Evolutionary conservation across 2,113 vertebrate species (phyloP).

Genomic region (Marmota flaviventris): DNA sequence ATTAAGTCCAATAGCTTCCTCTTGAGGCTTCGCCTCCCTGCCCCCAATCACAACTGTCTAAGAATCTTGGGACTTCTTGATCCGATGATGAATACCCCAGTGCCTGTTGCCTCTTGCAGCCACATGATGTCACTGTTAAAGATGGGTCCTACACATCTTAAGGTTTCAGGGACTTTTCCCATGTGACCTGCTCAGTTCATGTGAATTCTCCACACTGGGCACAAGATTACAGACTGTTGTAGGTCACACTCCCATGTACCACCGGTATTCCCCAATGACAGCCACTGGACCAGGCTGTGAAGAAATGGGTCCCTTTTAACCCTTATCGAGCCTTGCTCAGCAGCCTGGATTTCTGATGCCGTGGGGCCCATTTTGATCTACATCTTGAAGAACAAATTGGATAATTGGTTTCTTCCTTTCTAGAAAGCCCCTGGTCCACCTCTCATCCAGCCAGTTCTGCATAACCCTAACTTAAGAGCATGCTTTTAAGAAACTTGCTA

Average conservation of each 20-base stretch:
- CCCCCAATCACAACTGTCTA: neutral
- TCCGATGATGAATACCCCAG: rapidly evolving
- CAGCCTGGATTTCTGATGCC: neutral
- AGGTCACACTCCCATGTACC: neutral
- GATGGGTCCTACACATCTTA: neutral
- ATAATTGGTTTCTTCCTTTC: neutral
- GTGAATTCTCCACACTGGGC: neutral
- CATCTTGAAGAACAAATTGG: neutral
- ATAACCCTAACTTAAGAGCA: neutral
- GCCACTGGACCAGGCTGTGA: neutral
- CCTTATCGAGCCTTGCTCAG: neutral
- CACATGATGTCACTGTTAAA: neutral
- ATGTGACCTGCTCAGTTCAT: neutral
- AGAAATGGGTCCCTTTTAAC: neutral
- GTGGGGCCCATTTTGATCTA: neutral
- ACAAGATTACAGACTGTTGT: neutral
- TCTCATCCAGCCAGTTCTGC: neutral
- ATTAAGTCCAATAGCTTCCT: neutral
- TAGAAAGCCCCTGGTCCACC: neutral
- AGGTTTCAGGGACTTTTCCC: neutral
- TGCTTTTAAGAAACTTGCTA: neutral
- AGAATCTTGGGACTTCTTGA: neutral
- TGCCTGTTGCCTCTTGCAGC: neutral
- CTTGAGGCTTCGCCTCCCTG: neutral
- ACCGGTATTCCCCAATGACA: neutral